Conservation (phyloP, 2,888 invertebrate species). For the Acanthoscelides obtectus region DNA sequence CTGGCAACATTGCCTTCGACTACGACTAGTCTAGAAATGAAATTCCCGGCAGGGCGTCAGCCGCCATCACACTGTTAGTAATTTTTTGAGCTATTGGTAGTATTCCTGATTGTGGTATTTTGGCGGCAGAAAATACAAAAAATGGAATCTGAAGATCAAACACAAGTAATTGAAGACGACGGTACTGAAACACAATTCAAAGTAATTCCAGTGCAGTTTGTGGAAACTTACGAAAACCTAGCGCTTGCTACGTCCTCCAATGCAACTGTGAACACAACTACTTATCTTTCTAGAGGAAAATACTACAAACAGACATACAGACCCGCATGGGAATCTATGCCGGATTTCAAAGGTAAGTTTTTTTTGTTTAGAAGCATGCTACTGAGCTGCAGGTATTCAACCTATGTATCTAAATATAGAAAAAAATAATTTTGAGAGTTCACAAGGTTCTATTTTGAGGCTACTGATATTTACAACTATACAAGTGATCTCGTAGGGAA, state of each 20-base stretch:
- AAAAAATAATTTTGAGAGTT: too few species aligned
- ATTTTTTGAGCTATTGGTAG: conserved; percentile 29
- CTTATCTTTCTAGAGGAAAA: conserved; percentile 33
- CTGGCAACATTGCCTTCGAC: background rate
- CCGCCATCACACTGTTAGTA: conserved; percentile 22
- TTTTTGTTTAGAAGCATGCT: too few species aligned
- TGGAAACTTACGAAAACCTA: conserved; percentile 30
- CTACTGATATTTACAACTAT: too few species aligned
- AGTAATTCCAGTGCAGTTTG: conserved; percentile 33
- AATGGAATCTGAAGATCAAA: conserved; percentile 29
- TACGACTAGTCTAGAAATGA: conserved; percentile 13
- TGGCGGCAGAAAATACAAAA: conserved; percentile 20
- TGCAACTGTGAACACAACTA: conserved; percentile 19
- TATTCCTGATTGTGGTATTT: conserved; percentile 18
- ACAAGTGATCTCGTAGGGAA: too few species aligned
- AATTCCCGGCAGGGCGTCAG: conserved; percentile 15
- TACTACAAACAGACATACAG: conserved; percentile 56
- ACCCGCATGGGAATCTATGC: conserved; percentile 56
- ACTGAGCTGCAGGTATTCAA: too few species aligned
- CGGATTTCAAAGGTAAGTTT: conserved; percentile 55
- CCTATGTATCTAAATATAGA: too few species aligned
- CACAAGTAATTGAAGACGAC: conserved; percentile 11
- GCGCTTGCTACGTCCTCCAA: conserved; percentile 23
- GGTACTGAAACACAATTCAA: conserved; percentile 16
- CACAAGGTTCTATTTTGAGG: too few species aligned